phyloP scores from a whole-genome alignment of 1,140 invertebrate species.

The Drosophila kikkawai region DNA sequence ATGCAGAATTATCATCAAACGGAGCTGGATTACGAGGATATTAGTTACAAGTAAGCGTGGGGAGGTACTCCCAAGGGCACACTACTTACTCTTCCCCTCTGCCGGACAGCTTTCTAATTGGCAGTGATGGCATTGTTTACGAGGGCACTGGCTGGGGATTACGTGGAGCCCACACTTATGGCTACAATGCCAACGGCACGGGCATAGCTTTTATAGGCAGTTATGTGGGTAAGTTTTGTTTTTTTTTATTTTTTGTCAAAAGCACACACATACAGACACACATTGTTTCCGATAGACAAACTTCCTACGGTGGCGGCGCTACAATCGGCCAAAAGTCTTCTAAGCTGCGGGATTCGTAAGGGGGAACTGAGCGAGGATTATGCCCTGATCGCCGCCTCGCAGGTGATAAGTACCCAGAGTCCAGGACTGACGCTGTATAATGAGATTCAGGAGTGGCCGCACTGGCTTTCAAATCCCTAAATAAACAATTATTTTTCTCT shows the following conservation, averaged over 20 bases:
- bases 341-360: slow-evolving; percentile 87
- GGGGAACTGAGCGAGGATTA: slow-evolving; percentile 87
- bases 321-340: slow-evolving; percentile 86
- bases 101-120: slow-evolving; percentile 89
- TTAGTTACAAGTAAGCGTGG: slow-evolving; percentile 77
- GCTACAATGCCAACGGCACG: slow-evolving; percentile 88
- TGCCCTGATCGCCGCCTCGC: slow-evolving; percentile 87
- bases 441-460: slow-evolving; percentile 85
- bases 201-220: slow-evolving; percentile 91
- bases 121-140: slow-evolving; percentile 91
- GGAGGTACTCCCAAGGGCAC: not conserved
- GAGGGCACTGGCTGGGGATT: slow-evolving; percentile 91
- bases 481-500: not conserved
- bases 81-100: not conserved
- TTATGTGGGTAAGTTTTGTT: slow-evolving; percentile 86
- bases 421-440: slow-evolving; percentile 88
- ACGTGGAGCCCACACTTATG: slow-evolving; percentile 89
- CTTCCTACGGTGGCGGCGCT: slow-evolving; percentile 86
- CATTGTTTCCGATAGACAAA: slow-evolving; percentile 85
- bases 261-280: not conserved
- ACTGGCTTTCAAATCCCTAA: slow-evolving; percentile 74
- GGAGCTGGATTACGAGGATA: slow-evolving; percentile 67
- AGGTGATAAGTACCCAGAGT: slow-evolving; percentile 87
- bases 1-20: slow-evolving; percentile 77
- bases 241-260: not conserved